Evolutionary conservation across 2,797 vertebrate species (phyloP).

Genomic region (Pampus argenteus): DNA sequence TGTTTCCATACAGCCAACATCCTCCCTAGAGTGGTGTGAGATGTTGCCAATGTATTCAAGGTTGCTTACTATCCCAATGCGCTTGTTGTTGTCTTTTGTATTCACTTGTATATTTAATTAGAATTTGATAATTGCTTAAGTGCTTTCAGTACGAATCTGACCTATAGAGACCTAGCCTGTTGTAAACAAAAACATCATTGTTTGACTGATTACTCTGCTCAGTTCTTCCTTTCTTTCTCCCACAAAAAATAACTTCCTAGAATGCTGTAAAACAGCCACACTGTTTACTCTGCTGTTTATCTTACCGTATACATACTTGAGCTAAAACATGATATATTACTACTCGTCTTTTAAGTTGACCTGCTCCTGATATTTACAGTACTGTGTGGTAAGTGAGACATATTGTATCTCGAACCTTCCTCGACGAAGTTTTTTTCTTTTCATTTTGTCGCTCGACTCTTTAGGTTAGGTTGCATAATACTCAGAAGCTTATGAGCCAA

Average conservation of each 20-base stretch:
- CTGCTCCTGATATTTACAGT: no score
- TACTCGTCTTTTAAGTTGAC: background rate
- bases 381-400: background rate
- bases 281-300: no score
- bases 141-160: no score
- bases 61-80: constrained; percentile 23
- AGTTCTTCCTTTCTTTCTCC: background rate
- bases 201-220: background rate
- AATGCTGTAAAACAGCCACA: no score
- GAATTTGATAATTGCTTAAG: constrained; percentile 5
- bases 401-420: background rate
- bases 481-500: no score
- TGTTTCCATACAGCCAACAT: constrained; percentile 79
- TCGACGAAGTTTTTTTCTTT: background rate
- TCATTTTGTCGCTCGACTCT: background rate
- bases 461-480: background rate
- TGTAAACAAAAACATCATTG: background rate
- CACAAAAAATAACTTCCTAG: background rate
- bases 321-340: background rate
- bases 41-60: constrained; percentile 61
- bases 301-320: background rate
- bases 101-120: background rate
- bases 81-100: constrained; percentile 32
- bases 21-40: constrained; percentile 65
- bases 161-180: background rate